phyloP scores from a whole-genome alignment of 2,797 vertebrate genomes.

The Mionectes olivaceus region DNA sequence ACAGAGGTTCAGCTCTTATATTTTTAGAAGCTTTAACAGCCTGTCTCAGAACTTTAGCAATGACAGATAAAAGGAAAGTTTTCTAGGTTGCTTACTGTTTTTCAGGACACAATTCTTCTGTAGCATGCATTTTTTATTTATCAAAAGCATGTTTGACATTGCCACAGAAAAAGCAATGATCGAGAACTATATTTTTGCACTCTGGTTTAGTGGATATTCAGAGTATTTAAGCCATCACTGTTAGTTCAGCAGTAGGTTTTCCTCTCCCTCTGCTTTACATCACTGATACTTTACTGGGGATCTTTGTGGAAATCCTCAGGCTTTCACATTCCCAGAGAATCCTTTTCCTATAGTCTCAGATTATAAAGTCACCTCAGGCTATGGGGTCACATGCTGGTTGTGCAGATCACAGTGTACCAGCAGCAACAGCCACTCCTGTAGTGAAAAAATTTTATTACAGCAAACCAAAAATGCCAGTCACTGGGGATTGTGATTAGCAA shows the following conservation, averaged over 20 bases:
- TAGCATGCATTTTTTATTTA: not conserved
- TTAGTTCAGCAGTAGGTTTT: not conserved
- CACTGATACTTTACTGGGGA: not conserved
- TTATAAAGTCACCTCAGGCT: not conserved
- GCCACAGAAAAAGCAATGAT: not conserved
- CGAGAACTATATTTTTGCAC: not conserved
- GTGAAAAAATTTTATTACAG: not conserved
- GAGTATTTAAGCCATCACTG: not conserved
- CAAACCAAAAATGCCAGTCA: not conserved
- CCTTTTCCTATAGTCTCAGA: not conserved
- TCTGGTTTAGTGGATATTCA: not conserved
- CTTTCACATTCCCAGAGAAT: not conserved
- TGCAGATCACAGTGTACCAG: not conserved
- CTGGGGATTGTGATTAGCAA: not conserved
- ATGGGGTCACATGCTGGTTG: not conserved
- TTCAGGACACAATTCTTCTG: not conserved
- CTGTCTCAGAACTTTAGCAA: not conserved
- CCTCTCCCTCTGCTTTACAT: not conserved
- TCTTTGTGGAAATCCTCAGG: not conserved
- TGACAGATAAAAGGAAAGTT: not conserved
- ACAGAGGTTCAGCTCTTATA: not conserved
- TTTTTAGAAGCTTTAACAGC: not conserved
- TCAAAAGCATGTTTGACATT: not conserved
- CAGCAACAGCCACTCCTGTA: not conserved
- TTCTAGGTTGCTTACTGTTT: not conserved